phyloP scores from a whole-genome alignment of 2,797 vertebrate species.

The Scyliorhinus canicula region DNA sequence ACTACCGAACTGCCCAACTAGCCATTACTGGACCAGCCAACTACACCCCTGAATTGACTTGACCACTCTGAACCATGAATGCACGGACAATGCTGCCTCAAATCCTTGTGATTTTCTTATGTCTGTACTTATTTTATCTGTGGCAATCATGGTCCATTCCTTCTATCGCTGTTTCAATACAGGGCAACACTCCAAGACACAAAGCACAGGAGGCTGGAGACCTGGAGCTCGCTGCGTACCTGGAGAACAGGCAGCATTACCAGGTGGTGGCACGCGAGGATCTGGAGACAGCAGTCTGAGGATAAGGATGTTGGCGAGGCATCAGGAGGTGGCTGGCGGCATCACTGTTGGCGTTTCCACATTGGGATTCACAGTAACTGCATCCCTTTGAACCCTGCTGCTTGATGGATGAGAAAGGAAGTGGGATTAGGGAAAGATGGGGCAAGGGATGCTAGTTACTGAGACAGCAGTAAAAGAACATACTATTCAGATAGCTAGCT shows the following conservation, averaged over 20 bases:
- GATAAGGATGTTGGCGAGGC: neutral
- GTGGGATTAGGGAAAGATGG: neutral
- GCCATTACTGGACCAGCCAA: no score
- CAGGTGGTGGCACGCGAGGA: constrained; percentile 71
- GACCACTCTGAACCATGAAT: neutral
- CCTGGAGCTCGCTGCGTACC: constrained; percentile 71
- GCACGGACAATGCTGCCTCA: neutral
- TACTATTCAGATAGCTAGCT: neutral
- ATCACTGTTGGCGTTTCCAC: neutral
- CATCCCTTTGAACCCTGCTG: neutral
- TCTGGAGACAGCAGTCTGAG: constrained; percentile 93
- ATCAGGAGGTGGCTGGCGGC: neutral
- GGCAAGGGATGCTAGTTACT: neutral
- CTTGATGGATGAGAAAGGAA: neutral
- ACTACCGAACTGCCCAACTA: no score
- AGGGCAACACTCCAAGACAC: constrained; percentile 87
- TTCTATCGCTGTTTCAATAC: constrained; percentile 13
- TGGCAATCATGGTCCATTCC: neutral
- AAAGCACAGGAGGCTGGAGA: constrained; percentile 81
- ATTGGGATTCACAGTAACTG: neutral
- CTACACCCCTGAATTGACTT: neutral
- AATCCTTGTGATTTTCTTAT: neutral
- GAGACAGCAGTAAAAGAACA: neutral
- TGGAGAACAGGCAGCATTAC: constrained; percentile 67
- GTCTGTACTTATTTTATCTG: neutral